These are phyloP conservation scores for Clytia hemisphaerica DNA, from an alignment of 30 jellyfish, hydroid and myxozoan genomes.

Conservation along the genomic window DNA sequence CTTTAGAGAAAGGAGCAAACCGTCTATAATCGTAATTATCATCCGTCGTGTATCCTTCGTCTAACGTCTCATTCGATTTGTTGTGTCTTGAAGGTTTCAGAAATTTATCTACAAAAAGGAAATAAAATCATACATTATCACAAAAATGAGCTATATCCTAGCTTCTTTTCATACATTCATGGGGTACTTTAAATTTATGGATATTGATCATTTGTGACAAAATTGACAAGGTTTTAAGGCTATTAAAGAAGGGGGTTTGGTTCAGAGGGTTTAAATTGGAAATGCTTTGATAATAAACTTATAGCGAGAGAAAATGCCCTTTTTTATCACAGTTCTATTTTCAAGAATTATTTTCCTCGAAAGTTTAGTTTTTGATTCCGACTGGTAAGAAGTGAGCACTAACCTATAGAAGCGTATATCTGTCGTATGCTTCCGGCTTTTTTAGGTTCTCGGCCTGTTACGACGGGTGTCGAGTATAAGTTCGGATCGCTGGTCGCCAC, in stretches of 20 bases:
- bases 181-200: too few species aligned
- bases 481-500: too few species aligned
- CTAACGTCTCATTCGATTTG: slow-evolving; percentile 1
- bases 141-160: background rate
- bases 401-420: slow-evolving; percentile 1
- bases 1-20: slow-evolving; percentile 8
- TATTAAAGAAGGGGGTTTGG: too few species aligned
- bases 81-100: background rate
- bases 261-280: too few species aligned
- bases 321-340: too few species aligned
- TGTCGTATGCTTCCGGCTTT: background rate
- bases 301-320: too few species aligned
- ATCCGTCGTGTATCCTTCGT: slow-evolving; percentile 23
- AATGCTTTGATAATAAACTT: too few species aligned
- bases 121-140: background rate
- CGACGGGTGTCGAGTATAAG: background rate
- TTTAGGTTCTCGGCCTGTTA: background rate
- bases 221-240: too few species aligned
- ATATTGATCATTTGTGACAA: too few species aligned
- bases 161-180: background rate
- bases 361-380: too few species aligned
- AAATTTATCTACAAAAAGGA: slow-evolving; percentile 1
- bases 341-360: too few species aligned
- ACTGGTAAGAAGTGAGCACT: too few species aligned
- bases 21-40: slow-evolving; percentile 22